phyloP scores from a whole-genome alignment of 2,888 invertebrate genomes.

The Rhyacophila evoluta region DNA sequence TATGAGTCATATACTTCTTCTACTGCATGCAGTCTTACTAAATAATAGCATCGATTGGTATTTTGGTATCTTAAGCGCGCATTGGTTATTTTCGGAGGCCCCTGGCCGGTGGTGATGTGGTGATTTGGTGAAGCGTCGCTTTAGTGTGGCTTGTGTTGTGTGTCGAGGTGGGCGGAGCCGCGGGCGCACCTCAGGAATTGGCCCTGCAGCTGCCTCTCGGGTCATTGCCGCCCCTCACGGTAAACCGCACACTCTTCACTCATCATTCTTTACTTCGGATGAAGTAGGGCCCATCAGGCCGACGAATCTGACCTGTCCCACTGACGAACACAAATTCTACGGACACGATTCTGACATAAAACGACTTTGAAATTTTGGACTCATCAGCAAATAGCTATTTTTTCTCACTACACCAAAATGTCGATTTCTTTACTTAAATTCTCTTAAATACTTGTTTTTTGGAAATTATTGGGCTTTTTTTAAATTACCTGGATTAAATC shows the following conservation, averaged over 20 bases:
- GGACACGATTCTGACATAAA: no score
- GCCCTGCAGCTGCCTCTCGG: constrained; percentile 71
- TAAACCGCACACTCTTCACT: constrained; percentile 36
- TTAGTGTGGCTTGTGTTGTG: constrained; percentile 57
- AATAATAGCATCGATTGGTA: no score
- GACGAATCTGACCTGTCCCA: background rate
- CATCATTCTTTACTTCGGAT: constrained; percentile 3
- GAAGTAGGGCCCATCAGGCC: background rate
- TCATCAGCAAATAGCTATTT: no score
- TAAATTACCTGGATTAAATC: no score
- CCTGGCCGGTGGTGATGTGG: constrained; percentile 17
- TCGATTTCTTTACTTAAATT: no score
- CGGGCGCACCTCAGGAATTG: constrained; percentile 70
- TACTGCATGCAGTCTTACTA: no score
- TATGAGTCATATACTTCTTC: no score
- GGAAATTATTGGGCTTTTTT: no score
- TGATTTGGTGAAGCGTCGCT: constrained; percentile 27
- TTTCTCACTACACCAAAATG: no score
- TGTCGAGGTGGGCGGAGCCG: constrained; percentile 72
- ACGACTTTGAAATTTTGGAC: no score
- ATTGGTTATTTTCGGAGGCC: background rate
- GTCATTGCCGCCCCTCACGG: constrained; percentile 60
- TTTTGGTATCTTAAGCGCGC: no score
- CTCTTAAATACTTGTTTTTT: no score
- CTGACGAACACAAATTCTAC: background rate